phyloP scores from a whole-genome alignment of 2,797 vertebrate species.

The Meda fulgida region DNA sequence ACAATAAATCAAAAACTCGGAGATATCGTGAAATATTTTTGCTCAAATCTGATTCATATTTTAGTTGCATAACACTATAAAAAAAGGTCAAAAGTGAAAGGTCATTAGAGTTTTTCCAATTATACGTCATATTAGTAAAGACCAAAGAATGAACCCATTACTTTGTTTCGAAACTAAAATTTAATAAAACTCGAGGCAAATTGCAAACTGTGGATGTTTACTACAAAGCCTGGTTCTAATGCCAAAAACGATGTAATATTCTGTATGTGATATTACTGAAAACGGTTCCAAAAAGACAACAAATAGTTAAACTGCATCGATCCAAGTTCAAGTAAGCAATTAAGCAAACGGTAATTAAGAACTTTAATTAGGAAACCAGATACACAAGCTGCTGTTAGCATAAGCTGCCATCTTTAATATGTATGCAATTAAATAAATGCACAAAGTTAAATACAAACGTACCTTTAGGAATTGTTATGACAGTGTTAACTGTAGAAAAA shows the following conservation, averaged over 20 bases:
- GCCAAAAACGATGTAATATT: not conserved
- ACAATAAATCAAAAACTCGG: not conserved
- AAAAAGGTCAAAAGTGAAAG: not conserved
- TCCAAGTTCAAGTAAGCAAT: not conserved
- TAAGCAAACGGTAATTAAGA: not conserved
- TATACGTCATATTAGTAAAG: not conserved
- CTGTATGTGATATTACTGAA: not conserved
- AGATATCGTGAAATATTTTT: not conserved
- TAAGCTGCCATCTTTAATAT: not conserved
- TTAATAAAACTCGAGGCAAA: not conserved
- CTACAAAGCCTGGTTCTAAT: not conserved
- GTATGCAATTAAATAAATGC: not conserved
- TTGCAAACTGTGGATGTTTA: not conserved
- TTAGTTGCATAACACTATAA: not conserved
- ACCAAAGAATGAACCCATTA: too few relatives aligned
- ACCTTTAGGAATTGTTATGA: slow-evolving; percentile 20
- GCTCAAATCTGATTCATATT: not conserved
- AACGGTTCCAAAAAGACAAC: not conserved
- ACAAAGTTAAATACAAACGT: slow-evolving; percentile 7
- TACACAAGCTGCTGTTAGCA: not conserved
- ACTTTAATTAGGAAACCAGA: not conserved
- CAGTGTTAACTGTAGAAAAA: slow-evolving; percentile 7
- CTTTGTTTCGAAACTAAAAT: too few relatives aligned
- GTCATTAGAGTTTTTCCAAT: not conserved
- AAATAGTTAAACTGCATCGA: not conserved